Base-by-base conservation (phyloP, 2,888 invertebrate genomes). In the Caenorhabditis angaria region DNA sequence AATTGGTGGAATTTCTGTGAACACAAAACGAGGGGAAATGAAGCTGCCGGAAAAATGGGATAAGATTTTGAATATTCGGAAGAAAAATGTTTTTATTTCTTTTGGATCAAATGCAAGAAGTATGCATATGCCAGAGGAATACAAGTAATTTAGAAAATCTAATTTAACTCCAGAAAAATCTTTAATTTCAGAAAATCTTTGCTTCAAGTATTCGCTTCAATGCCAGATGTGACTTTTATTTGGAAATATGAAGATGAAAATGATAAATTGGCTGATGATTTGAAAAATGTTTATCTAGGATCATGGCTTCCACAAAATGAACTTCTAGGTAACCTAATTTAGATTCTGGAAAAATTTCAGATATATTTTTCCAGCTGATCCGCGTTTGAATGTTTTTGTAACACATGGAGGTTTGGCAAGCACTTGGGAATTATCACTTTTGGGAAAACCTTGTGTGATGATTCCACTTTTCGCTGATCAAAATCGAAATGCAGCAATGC, bases 301-400 rank as follows among this genome's bases (percentile, higher is more conserved):
- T 64, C 66, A 24, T 82, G 82, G 82, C 57, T 80, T 4, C 81
- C 81, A 27, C 82, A 82, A 60, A 76, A 70, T 50, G 74, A 76
- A 28, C 53, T 82, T 10, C 57, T 81, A 1, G 74, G 76, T 59
- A 29, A 32, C 5, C 6, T 32, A 5, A 32, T 32, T 32, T 32
- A 32, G 10, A 32, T 5, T 32, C 5, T 32, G 5, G 10, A 32
- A 32, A 8, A 8, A 8, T 41, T 14, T 41, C n/a, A n/a, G n/a
- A n/a, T n/a, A n/a, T n/a, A n/a, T 41, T 3, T 41, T 41, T 41
- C 18, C 14, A 41, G 41, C 64, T 25, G 71, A 71, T 48, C 18
- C 41, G 0, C 29, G 71, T 24, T 50, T 71, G 22, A 61, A 32
- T 12, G 20, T 67, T 12, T 71, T 71, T 51, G 22, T 71, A 18